Base-by-base conservation (phyloP, 2,113 vertebrate genomes). In the Pycnonotus jocosus region DNA sequence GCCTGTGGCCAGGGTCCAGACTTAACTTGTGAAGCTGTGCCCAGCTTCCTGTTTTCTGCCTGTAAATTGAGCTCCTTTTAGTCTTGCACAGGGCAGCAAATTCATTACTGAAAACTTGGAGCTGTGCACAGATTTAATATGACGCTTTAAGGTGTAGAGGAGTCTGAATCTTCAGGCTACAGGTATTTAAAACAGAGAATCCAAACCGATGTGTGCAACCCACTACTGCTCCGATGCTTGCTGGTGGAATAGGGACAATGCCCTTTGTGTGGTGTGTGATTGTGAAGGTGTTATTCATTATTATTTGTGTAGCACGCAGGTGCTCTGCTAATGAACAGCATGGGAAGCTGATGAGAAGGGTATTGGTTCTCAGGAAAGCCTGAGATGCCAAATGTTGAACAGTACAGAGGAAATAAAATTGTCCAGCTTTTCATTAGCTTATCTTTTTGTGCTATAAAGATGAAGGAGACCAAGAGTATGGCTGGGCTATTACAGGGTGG, bases 21-120 rank as follows among this genome's bases (percentile, higher is more conserved):
- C 11, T 33, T 66, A 50, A 40, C 58, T 50, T 11, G 13, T 74
- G 61, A 85, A 62, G 10, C 42, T 71, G 30, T 51, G 12, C 35
- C 35, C 37, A 81, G 31, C 53, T 95, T 95, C 77, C 73, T 78
- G 38, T 89, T 83, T 86, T 86, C 37, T 86, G 37, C 25, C 64
- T 86, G 54, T 72, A n/a, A 42, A 51, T 1, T 53, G 37, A 57
- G 40, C n/a, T 56, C 12, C 11, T 12, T 74, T 37, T 81, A 51
- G 16, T 86, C 53, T 88, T 82, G 30, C 45, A 56, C 30, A 86
- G 40, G 44, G 24, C 12, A 21, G 12, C 35, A 72, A 51, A 57
- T 51, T 53, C 18, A 28, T 54, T 72, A 19, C 19, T 88, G 31
- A 25, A 47, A 44, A 66, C 28, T n/a, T 73, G 30, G 58, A 78